Conservation (phyloP, 2,888 invertebrate species). For the Sphecodes monilicornis region DNA sequence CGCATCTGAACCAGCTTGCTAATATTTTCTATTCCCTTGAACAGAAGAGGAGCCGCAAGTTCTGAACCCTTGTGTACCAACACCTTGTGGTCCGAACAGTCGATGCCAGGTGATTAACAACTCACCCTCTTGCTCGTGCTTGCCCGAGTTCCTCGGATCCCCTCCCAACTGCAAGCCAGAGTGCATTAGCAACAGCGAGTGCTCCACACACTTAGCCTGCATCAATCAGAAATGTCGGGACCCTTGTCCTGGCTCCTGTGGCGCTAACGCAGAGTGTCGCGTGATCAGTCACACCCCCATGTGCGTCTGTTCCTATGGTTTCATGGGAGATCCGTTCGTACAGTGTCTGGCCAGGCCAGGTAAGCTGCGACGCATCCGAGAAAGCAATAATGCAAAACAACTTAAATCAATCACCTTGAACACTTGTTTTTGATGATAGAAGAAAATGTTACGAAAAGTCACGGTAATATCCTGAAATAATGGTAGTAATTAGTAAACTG, state of each 20-base stretch:
- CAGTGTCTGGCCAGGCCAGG: constrained; percentile 72
- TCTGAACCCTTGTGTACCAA: constrained; percentile 83
- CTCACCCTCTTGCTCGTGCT: constrained; percentile 87
- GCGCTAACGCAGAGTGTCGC: constrained; percentile 89
- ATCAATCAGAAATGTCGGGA: constrained; percentile 91
- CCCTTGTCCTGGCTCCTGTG: constrained; percentile 92
- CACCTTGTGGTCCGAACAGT: constrained; percentile 86
- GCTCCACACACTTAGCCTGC: constrained; percentile 90
- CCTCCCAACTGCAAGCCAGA: constrained; percentile 92
- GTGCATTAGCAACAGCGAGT: constrained; percentile 91
- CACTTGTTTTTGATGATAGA: not conserved
- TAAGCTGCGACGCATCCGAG: constrained; percentile 61
- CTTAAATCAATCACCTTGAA: not conserved
- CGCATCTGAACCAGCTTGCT: constrained; percentile 15
- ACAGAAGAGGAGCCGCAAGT: constrained; percentile 59
- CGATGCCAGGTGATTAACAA: constrained; percentile 88
- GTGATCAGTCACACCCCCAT: constrained; percentile 91
- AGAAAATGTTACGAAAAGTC: not conserved
- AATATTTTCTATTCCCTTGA: constrained; percentile 33
- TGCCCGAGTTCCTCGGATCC: constrained; percentile 89
- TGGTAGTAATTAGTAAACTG: no score
- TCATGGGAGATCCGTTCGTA: constrained; percentile 86
- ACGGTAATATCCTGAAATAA: no score
- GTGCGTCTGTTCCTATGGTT: constrained; percentile 87
- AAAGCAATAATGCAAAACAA: not conserved